A percentile compares a stretch with the other conserved stretches of the same genome.
phyloP scores from a whole-genome alignment of 2,113 vertebrate species.

The Nannobrachium achirus region DNA sequence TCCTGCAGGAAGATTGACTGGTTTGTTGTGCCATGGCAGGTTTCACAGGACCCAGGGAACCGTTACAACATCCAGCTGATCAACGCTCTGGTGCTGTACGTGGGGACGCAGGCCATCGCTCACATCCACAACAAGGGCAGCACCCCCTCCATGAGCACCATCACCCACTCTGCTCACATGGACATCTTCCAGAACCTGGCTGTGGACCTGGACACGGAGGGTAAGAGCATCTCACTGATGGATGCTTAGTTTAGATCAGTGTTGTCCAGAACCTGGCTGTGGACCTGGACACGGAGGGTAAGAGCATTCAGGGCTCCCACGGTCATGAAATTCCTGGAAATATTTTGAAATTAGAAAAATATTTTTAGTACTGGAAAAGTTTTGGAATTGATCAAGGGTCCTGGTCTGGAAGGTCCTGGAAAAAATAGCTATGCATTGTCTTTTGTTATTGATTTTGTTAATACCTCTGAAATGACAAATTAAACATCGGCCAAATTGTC shows the following conservation, averaged over 20 bases:
- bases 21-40: constrained; percentile 71
- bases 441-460: too few relatives aligned
- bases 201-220: constrained; percentile 97
- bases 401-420: too few relatives aligned
- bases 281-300: constrained; percentile 97
- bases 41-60: constrained; percentile 97
- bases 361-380: too few relatives aligned
- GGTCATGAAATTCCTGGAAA: too few relatives aligned
- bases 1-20: too few relatives aligned
- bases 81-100: constrained; percentile 97
- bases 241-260: too few relatives aligned
- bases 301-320: too few relatives aligned
- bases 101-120: constrained; percentile 97
- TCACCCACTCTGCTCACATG: constrained; percentile 99
- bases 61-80: constrained; percentile 99
- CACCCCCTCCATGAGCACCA: constrained; percentile 99
- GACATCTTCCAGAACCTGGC: constrained; percentile 99
- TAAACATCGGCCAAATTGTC: too few relatives aligned
- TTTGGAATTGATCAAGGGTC: too few relatives aligned
- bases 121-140: constrained; percentile 99
- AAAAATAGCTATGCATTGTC: too few relatives aligned
- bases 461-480: too few relatives aligned
- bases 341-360: too few relatives aligned
- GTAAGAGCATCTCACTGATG: constrained; percentile 69
- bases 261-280: constrained; percentile 99